Conservation (phyloP, 1,140 invertebrate species). For the Lysiphlebus fabarum region DNA sequence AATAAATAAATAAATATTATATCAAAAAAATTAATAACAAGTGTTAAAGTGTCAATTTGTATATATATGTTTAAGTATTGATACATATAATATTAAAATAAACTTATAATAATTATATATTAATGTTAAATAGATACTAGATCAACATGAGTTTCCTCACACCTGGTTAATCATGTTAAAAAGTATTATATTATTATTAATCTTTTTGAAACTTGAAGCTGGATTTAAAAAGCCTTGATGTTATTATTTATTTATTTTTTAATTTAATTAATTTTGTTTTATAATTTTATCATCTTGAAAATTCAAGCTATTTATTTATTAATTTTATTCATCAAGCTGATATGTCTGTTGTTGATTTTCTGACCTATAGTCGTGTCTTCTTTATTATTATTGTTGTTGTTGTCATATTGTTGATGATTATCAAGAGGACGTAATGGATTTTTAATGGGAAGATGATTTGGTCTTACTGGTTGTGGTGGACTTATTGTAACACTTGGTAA, state of each 20-base stretch:
- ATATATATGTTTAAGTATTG: too few relatives aligned
- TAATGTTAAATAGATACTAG: too few relatives aligned
- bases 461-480: conserved; percentile 41
- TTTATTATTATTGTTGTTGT: conserved; percentile 15
- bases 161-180: too few relatives aligned
- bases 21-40: too few relatives aligned
- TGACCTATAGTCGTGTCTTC: conserved; percentile 22
- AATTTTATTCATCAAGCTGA: too few relatives aligned
- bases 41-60: too few relatives aligned
- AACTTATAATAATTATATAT: too few relatives aligned
- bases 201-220: too few relatives aligned
- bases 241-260: background rate
- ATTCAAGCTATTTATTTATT: too few relatives aligned
- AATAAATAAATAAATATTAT: conserved; percentile 15
- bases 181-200: too few relatives aligned
- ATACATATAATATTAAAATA: too few relatives aligned
- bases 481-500: conserved; percentile 35
- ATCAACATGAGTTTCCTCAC: too few relatives aligned
- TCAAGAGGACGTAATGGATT: conserved; percentile 42
- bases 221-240: background rate
- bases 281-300: conserved; percentile 21
- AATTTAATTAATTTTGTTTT: conserved; percentile 9
- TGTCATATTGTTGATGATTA: conserved; percentile 15
- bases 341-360: background rate
- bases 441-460: conserved; percentile 42